Evolutionary conservation across 2,888 invertebrate species (phyloP).

Genomic region (Anthophora plumipes): DNA sequence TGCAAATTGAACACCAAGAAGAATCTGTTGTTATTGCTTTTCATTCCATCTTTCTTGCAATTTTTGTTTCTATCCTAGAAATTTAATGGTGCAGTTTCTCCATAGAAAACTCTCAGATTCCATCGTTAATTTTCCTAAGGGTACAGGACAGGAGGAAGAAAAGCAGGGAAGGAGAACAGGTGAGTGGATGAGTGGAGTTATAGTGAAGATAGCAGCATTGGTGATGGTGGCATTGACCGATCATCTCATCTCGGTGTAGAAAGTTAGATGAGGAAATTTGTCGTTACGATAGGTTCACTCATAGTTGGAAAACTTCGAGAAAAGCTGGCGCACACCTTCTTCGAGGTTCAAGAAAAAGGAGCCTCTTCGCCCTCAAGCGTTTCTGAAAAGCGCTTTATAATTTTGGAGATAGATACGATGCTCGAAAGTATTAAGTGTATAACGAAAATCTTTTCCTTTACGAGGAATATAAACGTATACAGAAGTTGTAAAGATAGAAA

Average conservation of each 20-base stretch:
- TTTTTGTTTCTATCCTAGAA: slow-evolving; percentile 66
- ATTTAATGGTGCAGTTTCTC: slow-evolving; percentile 70
- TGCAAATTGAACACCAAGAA: slow-evolving; percentile 47
- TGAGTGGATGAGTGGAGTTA: slow-evolving; percentile 56
- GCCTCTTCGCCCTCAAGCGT: slow-evolving; percentile 1
- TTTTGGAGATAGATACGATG: slow-evolving; percentile 14
- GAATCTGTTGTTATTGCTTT: slow-evolving; percentile 63
- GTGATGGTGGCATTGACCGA: slow-evolving; percentile 82
- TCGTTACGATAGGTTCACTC: slow-evolving; percentile 82
- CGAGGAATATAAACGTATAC: not conserved
- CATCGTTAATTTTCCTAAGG: slow-evolving; percentile 78
- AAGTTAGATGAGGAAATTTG: slow-evolving; percentile 85
- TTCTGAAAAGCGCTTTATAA: slow-evolving; percentile 14
- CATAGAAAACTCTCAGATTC: slow-evolving; percentile 77
- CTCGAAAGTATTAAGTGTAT: not conserved
- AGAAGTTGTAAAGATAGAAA: not conserved
- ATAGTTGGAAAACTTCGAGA: slow-evolving; percentile 80
- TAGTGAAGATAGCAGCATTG: slow-evolving; percentile 65
- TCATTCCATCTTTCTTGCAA: slow-evolving; percentile 56
- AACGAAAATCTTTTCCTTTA: not conserved
- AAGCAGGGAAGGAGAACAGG: slow-evolving; percentile 24
- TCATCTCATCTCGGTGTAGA: slow-evolving; percentile 83
- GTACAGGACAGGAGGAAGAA: slow-evolving; percentile 30
- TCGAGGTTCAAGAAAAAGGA: not conserved
- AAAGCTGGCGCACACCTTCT: slow-evolving; percentile 25